Percentiles rank a stretch among this genome's conserved stretches.
Evolutionary conservation across 92 coral and sea anemone genomes (phyloP).

Genomic region (Galaxea fascicularis): DNA sequence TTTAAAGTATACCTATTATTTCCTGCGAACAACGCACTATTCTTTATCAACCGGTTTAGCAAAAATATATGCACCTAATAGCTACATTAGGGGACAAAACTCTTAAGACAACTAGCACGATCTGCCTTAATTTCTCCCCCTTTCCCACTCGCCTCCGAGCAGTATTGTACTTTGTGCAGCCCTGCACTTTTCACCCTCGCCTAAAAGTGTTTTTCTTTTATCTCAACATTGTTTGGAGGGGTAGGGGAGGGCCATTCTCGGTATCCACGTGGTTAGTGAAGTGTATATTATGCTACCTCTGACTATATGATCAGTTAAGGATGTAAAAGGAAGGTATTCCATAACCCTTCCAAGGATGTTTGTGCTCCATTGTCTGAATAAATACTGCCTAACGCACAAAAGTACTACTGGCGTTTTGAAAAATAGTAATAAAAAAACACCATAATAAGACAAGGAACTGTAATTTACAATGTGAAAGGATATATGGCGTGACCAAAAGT

Average conservation of each 20-base stretch:
- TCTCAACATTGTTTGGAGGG: slow-evolving; percentile 21
- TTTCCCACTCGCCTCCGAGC: slow-evolving; percentile 27
- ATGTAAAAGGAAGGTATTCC: slow-evolving; percentile 11
- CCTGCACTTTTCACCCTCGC: slow-evolving; percentile 1
- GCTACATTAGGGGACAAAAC: slow-evolving; percentile 22
- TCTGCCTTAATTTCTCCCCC: slow-evolving; percentile 24
- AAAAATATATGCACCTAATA: too few relatives aligned
- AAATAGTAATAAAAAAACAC: too few relatives aligned
- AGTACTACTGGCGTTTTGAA: too few relatives aligned
- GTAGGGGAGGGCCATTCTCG: slow-evolving; percentile 4
- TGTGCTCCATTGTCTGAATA: slow-evolving; percentile 27
- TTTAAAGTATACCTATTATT: too few relatives aligned
- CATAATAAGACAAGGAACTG: too few relatives aligned
- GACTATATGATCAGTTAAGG: slow-evolving; percentile 23
- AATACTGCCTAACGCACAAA: too few relatives aligned
- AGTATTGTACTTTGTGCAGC: slow-evolving; percentile 31
- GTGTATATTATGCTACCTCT: slow-evolving; percentile 26
- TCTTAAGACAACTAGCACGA: slow-evolving; percentile 11
- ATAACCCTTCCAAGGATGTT: slow-evolving; percentile 14
- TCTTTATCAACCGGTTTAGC: too few relatives aligned
- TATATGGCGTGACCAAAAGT: too few relatives aligned
- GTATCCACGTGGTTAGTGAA: slow-evolving; percentile 32
- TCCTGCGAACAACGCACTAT: too few relatives aligned
- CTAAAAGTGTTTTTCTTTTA: neutral
- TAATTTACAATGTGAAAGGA: too few relatives aligned